Conservation (phyloP, 2,113 vertebrate genomes). For the Casuarius casuarius region DNA sequence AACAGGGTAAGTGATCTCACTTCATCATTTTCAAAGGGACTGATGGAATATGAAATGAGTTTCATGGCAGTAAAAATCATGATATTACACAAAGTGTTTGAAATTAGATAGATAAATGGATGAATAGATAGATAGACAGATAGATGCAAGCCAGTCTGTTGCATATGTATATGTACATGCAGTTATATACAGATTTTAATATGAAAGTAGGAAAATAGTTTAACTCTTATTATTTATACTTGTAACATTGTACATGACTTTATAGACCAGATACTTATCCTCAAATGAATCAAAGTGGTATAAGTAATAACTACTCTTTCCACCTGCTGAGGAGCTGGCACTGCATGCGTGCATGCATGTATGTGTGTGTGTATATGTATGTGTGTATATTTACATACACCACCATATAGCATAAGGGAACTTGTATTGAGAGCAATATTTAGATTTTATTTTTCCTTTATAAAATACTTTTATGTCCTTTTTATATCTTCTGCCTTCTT, state of each 20-base stretch:
- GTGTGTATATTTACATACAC: not conserved
- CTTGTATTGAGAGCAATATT: not conserved
- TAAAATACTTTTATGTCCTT: not conserved
- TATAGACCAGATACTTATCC: not conserved
- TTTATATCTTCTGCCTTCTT: not conserved
- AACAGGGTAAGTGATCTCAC: slow-evolving; percentile 68
- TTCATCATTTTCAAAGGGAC: slow-evolving; percentile 75
- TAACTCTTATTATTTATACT: not conserved
- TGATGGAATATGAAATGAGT: slow-evolving; percentile 78
- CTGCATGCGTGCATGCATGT: not conserved
- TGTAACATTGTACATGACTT: not conserved
- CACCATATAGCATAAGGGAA: not conserved
- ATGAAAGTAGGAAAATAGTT: not conserved
- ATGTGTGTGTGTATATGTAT: too few relatives aligned
- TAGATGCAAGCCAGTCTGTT: not conserved
- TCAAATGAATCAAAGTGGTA: not conserved
- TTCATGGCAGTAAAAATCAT: slow-evolving; percentile 57
- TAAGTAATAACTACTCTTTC: not conserved
- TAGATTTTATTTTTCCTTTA: not conserved
- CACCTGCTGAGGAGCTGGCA: not conserved
- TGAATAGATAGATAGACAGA: not conserved
- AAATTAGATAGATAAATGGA: slow-evolving; percentile 39
- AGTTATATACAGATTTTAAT: not conserved
- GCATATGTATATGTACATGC: not conserved
- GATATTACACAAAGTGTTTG: slow-evolving; percentile 62